Evolutionary conservation across 2,113 vertebrate species (phyloP), one percentile per base, ranked within the genome.

Genomic region (Dromas ardeola): DNA sequence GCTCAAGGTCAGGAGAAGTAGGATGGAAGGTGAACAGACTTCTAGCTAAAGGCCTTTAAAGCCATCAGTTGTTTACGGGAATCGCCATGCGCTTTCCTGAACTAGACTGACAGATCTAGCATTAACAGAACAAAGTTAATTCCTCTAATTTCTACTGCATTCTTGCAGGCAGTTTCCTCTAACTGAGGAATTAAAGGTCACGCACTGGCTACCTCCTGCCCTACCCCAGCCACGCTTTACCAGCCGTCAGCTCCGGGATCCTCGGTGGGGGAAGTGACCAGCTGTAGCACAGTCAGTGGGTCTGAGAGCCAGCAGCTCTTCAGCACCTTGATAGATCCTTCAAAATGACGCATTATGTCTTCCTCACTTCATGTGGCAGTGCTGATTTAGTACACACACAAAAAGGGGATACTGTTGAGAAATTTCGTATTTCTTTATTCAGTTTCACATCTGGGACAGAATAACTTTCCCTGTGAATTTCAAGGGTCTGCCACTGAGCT

Each of bases 81-180:
- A 78, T 86, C 81, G 58, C 49, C 3, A 0, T 53, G n/a, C 5
- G 4, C 65, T 95, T 95, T 89, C 70, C 62, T 63, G 32, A 79
- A 63, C 34, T 56, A 89, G 65, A 79, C 3, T 85, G 89, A 70
- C 84, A 89, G 62, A 84, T 81, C 65, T 92, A 65, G 40, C 49
- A 95, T 94, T 91, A 95, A 95, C 86, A 91, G 91, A 95, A 90
- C 61, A 55, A 87, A 91, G 73, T 93, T 92, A 88, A 92, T 94
- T 96, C 94, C 50, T 83, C 59, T 88, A 78, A 88, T 96, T 97
- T 96, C 82, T 93, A 76, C 50, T 13, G 8, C 90, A 88, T 95
- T 96, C 88, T 86, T 95, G 52, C 63, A 90, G 79, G 63, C 74
- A 42, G 59, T 94, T 94, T 97, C 59, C 79, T 63, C 63, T 91